Evolutionary conservation across 2,888 invertebrate genomes (phyloP), one percentile per base, ranked within the genome.

Genomic region (Drosophila melanosoma): DNA sequence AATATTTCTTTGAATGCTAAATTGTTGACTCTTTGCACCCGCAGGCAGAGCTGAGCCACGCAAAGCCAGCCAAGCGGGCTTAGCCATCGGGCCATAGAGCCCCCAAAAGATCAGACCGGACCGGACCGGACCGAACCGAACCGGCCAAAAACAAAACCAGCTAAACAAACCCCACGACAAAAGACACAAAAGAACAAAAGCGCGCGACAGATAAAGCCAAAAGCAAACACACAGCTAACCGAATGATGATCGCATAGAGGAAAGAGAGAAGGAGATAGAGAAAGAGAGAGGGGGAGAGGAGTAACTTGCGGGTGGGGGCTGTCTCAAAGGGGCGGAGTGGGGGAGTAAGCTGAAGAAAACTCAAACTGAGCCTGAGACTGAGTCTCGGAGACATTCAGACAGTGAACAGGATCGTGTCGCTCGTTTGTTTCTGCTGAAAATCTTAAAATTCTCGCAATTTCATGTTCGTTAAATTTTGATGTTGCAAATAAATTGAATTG

Each of bases 391-490:
- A 82, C 82, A 70, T 68, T 76, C 76, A 66, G 79, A 78, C 81
- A 74, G 81, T 70, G 76, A 69, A 73, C 81, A 86, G 90, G 90
- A 90, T 90, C 93, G 92, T 93, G 93, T 92, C 93, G 92, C 92
- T 93, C 91, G 93, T 93, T 93, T 93, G 93, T 93, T 93, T 93
- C 92, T 88, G 83, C 80, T 90, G 92, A 93, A 86, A 92, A 93
- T 91, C 91, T 90, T 92, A 90, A 93, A 92, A 93, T 93, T 93
- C 93, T 91, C 92, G 92, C 92, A 92, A 93, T 92, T 93, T 93
- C 91, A 91, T 92, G 91, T 92, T 91, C 91, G 92, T 92, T 92
- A 92, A 91, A 91, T 84, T 88, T 90, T 90, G 89, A 91, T 91
- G 91, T 88, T 89, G 88, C 81, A 92, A 91, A 91, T 91, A 91